Percentiles rank a stretch among this genome's conserved stretches.
Conservation (phyloP, 1,140 invertebrate genomes). For the Galleria mellonella region DNA sequence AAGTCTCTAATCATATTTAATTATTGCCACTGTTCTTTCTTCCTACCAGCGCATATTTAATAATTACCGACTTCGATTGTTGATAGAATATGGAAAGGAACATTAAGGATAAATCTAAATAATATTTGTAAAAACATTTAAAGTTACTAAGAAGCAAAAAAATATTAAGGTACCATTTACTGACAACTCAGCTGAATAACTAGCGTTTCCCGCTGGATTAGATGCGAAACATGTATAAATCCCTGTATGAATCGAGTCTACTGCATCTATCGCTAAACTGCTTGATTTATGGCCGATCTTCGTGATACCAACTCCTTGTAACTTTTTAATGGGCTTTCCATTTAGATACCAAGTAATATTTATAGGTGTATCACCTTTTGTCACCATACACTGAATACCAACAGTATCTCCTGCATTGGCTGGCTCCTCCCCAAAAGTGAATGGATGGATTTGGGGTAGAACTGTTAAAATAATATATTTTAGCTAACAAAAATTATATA, state of each 20-base stretch:
- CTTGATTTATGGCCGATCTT: constrained; percentile 77
- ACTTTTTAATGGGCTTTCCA: constrained; percentile 62
- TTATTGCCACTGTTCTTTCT: too few relatives aligned
- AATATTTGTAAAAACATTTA: too few relatives aligned
- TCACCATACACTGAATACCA: constrained; percentile 79
- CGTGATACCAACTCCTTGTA: constrained; percentile 70
- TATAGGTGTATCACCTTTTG: constrained; percentile 85
- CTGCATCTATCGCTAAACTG: constrained; percentile 82
- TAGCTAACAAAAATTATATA: constrained; percentile 17
- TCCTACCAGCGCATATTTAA: too few relatives aligned
- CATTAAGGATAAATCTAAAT: too few relatives aligned
- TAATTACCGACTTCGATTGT: too few relatives aligned
- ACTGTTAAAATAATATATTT: constrained; percentile 65
- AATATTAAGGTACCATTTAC: constrained; percentile 76
- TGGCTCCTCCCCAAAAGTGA: constrained; percentile 78
- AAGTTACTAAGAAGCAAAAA: background rate
- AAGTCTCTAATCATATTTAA: too few relatives aligned
- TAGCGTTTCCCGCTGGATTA: constrained; percentile 79
- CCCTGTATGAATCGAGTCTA: constrained; percentile 80
- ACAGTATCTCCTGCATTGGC: constrained; percentile 77
- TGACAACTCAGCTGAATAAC: constrained; percentile 76
- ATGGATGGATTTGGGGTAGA: constrained; percentile 80
- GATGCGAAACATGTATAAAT: constrained; percentile 83
- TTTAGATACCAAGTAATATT: constrained; percentile 81
- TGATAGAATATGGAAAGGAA: too few relatives aligned